Evolutionary conservation across 1,140 invertebrate species (phyloP).

Genomic region (Pectinophora gossypiella): DNA sequence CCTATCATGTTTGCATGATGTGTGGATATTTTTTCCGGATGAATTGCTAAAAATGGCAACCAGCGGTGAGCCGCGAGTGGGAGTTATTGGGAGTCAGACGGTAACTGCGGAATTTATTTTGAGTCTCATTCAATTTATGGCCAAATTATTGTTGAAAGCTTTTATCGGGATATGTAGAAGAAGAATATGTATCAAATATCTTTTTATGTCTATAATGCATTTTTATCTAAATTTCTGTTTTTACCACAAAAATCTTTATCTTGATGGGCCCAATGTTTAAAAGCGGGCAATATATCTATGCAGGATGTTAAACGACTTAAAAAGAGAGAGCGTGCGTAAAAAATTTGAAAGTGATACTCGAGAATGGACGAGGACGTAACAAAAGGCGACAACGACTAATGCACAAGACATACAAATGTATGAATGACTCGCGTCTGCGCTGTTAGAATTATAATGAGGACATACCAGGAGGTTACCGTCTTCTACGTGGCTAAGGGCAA

Average conservation of each 20-base stretch:
- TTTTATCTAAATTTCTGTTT: too few species aligned
- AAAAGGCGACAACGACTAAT: constrained; percentile 34
- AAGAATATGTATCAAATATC: too few species aligned
- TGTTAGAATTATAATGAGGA: constrained; percentile 46
- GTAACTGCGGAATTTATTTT: constrained; percentile 66
- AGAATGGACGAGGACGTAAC: constrained; percentile 36
- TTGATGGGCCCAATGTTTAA: background rate
- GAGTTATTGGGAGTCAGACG: constrained; percentile 52
- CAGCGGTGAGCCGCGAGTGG: constrained; percentile 40
- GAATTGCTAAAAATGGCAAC: constrained; percentile 46
- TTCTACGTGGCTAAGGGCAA: background rate
- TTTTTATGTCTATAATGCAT: too few species aligned
- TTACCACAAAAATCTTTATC: too few species aligned
- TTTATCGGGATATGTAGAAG: too few species aligned
- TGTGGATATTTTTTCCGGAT: constrained; percentile 40
- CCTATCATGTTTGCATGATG: background rate
- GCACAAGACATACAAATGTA: constrained; percentile 53
- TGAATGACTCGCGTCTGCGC: constrained; percentile 28
- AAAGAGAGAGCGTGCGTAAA: constrained; percentile 43
- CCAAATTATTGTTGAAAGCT: constrained; percentile 54
- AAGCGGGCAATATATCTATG: background rate
- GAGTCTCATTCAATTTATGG: constrained; percentile 68
- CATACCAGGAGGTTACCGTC: constrained; percentile 8
- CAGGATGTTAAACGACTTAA: constrained; percentile 15
- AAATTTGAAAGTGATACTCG: constrained; percentile 44